phyloP scores from a whole-genome alignment of 2,113 vertebrate genomes.

The Rhadina sibilatrix region DNA sequence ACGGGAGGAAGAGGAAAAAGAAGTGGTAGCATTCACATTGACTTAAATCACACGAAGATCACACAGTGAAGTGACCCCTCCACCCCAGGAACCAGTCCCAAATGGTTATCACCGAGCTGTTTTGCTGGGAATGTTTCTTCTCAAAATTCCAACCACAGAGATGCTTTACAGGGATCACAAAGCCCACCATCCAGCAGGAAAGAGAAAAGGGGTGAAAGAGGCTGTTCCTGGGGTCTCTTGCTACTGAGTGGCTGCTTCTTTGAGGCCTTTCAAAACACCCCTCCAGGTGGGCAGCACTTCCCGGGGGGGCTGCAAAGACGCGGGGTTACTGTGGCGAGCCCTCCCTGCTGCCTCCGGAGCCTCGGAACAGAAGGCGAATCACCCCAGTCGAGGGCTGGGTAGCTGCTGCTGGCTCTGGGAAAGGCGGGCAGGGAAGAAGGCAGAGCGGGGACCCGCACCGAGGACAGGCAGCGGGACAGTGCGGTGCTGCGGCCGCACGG shows the following conservation, averaged over 20 bases:
- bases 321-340: accelerated
- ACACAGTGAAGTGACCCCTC: accelerated
- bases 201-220: not conserved
- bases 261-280: not conserved
- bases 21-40: accelerated
- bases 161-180: not conserved
- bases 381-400: accelerated
- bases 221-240: not conserved
- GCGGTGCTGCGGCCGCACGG: not conserved
- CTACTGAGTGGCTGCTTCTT: not conserved
- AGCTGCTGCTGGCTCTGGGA: too few species aligned
- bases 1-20: not conserved
- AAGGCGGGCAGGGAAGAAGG: not conserved
- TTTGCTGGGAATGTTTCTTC: not conserved
- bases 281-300: accelerated
- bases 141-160: not conserved
- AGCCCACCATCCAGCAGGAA: not conserved
- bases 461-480: accelerated
- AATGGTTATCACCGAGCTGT: not conserved
- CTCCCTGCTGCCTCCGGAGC: too few species aligned
- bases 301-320: not conserved
- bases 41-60: not conserved
- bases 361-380: accelerated
- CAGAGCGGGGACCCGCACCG: not conserved
- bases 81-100: not conserved